A percentile compares a stretch with the other conserved stretches of the same genome.
Conservation (phyloP, 2,113 vertebrate species). For the Phylloscopus trochilus region DNA sequence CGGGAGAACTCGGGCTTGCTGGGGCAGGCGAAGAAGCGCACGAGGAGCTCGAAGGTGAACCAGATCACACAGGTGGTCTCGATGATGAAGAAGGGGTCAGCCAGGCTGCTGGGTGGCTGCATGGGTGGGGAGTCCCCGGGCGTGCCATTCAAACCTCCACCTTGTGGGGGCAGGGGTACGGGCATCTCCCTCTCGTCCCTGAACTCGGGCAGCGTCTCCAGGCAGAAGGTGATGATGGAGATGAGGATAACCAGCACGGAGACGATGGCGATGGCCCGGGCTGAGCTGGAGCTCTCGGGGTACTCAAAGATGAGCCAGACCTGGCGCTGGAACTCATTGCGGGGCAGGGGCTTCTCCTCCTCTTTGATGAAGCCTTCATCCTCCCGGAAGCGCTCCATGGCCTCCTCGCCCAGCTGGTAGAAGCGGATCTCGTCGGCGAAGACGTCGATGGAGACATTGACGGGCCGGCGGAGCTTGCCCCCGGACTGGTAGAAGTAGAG, state of each 20-base stretch:
- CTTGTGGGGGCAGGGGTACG: conserved; percentile 1
- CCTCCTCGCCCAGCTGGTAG: conserved; percentile 92
- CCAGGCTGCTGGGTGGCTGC: conserved; percentile 79
- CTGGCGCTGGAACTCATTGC: conserved; percentile 91
- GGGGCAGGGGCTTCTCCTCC: conserved; percentile 89
- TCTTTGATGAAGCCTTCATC: conserved; percentile 95
- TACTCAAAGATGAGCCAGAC: conserved; percentile 99
- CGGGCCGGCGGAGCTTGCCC: conserved; percentile 88
- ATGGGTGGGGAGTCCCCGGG: conserved; percentile 52
- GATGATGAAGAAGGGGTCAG: conserved; percentile 93
- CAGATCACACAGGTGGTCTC: conserved; percentile 97
- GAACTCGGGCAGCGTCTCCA: conserved; percentile 96
- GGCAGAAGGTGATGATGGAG: conserved; percentile 95
- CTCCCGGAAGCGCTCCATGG: conserved; percentile 91
- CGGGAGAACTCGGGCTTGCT: conserved; percentile 93
- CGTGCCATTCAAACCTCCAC: conserved; percentile 30
- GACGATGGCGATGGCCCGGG: conserved; percentile 91
- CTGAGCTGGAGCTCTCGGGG: conserved; percentile 90
- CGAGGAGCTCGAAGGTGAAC: conserved; percentile 96
- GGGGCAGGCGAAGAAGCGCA: conserved; percentile 93
- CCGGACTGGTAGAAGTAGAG: conserved; percentile 96
- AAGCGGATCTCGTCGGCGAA: conserved; percentile 94
- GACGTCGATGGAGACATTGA: conserved; percentile 93
- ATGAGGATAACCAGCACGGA: conserved; percentile 95
- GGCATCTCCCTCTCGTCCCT: conserved; percentile 86